A percentile compares a stretch with the other conserved stretches of the same genome.
Evolutionary conservation across 1,140 invertebrate genomes (phyloP).

Genomic region (Drosophila bocki): DNA sequence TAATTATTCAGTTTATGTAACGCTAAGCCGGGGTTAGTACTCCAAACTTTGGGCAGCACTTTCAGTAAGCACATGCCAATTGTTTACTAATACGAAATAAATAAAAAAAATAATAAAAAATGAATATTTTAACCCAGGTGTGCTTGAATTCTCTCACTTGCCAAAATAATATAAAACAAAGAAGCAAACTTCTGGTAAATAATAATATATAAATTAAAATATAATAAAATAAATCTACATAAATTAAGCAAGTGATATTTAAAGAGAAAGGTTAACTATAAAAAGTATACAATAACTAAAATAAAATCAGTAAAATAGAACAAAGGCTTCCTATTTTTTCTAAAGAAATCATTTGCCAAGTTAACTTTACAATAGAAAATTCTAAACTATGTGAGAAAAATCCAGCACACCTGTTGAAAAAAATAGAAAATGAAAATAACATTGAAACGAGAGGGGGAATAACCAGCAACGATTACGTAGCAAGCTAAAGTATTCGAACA

Average conservation of each 20-base stretch:
- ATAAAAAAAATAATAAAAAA: background rate
- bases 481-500: conserved; percentile 60
- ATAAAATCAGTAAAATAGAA: background rate
- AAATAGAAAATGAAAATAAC: conserved; percentile 12
- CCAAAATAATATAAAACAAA: background rate
- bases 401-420: conserved; percentile 15
- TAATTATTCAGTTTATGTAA: conserved; percentile 6
- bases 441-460: conserved; percentile 9
- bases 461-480: conserved; percentile 52
- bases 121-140: conserved; percentile 1
- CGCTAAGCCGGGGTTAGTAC: conserved; percentile 58
- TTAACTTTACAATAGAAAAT: background rate
- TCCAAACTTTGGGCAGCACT: conserved; percentile 30
- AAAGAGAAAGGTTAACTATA: background rate
- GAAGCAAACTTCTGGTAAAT: background rate
- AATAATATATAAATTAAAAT: background rate
- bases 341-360: background rate
- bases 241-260: conserved; percentile 3
- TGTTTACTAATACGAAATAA: conserved; percentile 1
- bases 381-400: conserved; percentile 7
- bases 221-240: background rate
- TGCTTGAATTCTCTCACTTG: background rate
- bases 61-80: conserved; percentile 50
- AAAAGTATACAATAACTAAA: background rate
- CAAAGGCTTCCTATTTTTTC: background rate